Base-by-base conservation (phyloP, 1,140 invertebrate genomes). In the Drosophila sp. region DNA sequence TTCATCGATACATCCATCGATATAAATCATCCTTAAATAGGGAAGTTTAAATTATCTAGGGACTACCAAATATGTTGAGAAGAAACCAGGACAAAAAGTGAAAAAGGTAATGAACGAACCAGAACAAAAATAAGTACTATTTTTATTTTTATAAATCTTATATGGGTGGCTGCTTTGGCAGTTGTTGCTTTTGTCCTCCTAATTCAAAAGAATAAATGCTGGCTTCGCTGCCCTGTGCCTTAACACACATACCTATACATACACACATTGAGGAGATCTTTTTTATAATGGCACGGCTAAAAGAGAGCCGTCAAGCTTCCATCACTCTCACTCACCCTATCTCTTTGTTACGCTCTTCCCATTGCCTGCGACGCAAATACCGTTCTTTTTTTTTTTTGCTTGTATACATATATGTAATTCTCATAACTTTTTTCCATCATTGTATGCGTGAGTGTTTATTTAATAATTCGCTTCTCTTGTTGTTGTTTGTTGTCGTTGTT, bases 291-390 rank as follows among this genome's bases (percentile, higher is more conserved):
- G 35, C 10, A 30, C 17, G 35, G 35, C 35, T 38, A n/a, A 54
- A 69, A 74, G 62, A 72, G 70, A 62, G 70, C 60, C 60, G 60
- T 25, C 38, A 62, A 50, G 73, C 32, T 60, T 60, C 32, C 17
- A 64, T 50, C 75, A 69, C 80, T 79, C 75, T 33, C 66, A 47
- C 29, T 50, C 7, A n/a, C 61, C 11, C 30, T 58, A 47, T 66
- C 63, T 61, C 70, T 50, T 33, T 58, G 33, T 23, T 58, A 35
- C 32, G 47, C 50, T 33, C 33, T 60, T 38, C 35, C 44, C 25
- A 58, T 75, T 77, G 72, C 72, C 80, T 89, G 84, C 84, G 73
- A 89, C 84, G 80, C 80, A 87, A 89, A 87, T 89, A 87, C 84
- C 84, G 80, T 90, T 90, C 75, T 81, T 85, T 70, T 81, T 83